Percentiles rank a stretch among this genome's conserved stretches.
Evolutionary conservation across 1,140 invertebrate genomes (phyloP).

Genomic region (Drosophila melanica): DNA sequence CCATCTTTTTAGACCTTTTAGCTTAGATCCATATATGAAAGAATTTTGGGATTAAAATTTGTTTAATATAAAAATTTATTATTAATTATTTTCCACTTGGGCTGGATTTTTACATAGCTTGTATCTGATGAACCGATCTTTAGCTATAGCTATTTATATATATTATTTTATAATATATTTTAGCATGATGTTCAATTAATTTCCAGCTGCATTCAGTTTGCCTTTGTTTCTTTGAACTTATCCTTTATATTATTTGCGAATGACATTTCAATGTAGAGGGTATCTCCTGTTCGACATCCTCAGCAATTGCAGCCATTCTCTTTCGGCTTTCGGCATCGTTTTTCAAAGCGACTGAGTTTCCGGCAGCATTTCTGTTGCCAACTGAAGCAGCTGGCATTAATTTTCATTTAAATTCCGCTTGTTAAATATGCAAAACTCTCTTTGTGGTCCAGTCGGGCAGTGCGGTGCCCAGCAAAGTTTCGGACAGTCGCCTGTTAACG

Average conservation of each 20-base stretch:
- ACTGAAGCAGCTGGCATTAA: constrained; percentile 58
- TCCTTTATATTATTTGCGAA: not conserved
- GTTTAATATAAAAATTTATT: no score
- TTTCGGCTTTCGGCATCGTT: constrained; percentile 15
- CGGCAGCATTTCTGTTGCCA: constrained; percentile 15
- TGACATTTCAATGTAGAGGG: not conserved
- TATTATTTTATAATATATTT: no score
- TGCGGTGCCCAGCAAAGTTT: not conserved
- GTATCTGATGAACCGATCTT: no score
- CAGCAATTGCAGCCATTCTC: not conserved
- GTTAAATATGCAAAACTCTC: constrained; percentile 68
- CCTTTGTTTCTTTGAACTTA: no score
- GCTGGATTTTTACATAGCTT: not conserved
- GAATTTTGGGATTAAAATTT: no score
- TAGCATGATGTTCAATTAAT: no score
- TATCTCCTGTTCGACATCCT: not conserved
- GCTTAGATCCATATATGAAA: no score
- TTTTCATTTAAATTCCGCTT: constrained; percentile 73
- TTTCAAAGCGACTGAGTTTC: constrained; percentile 33
- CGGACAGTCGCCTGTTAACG: constrained; percentile 39
- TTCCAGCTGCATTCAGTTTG: no score
- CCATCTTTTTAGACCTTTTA: no score
- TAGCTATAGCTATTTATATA: no score
- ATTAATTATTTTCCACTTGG: no score
- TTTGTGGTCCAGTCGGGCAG: constrained; percentile 19